Evolutionary conservation across 2,113 vertebrate species (phyloP).

Genomic region (Camarhynchus parvulus): DNA sequence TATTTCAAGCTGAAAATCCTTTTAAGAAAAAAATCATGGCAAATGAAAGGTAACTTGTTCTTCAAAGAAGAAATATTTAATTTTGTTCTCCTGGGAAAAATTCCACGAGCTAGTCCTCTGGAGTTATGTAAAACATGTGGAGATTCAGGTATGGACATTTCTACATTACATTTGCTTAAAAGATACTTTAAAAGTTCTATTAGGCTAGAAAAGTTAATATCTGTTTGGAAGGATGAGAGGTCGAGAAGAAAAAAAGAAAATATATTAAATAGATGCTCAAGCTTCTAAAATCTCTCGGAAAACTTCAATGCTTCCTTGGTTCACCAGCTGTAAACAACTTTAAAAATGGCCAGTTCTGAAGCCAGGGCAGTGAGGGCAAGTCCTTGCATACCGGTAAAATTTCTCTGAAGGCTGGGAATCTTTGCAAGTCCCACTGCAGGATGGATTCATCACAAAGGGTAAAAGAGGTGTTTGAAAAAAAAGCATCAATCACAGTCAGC

Average conservation of each 20-base stretch:
- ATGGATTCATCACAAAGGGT: neutral
- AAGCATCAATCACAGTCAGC: neutral
- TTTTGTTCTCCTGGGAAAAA: neutral
- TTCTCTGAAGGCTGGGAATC: neutral
- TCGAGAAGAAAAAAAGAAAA: neutral
- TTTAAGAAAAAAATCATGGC: neutral
- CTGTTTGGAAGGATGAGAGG: slow-evolving; percentile 36
- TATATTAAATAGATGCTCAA: neutral
- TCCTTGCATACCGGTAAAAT: neutral
- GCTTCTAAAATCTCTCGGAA: neutral
- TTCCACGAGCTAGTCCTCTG: neutral
- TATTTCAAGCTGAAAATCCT: neutral
- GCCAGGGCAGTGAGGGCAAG: neutral
- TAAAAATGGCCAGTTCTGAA: neutral
- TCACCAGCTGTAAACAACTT: neutral
- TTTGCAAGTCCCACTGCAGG: neutral
- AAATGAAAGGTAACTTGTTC: neutral
- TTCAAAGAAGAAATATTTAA: neutral
- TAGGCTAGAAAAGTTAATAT: slow-evolving; percentile 61
- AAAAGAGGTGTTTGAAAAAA: slow-evolving; percentile 26
- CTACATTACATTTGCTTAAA: neutral
- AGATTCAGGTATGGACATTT: neutral
- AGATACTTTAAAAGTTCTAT: neutral
- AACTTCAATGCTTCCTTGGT: neutral
- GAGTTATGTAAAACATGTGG: neutral